phyloP scores from a whole-genome alignment of 2,113 vertebrate species.

The Danio rerio region GRCz12tu NC_133194.1:4319501-4320000 shows the following conservation, averaged over 20 bases:
- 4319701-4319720: slow-evolving; percentile 94
- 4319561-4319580: no score
- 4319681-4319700: slow-evolving; percentile 91
- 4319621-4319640: slow-evolving; percentile 69
- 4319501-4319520: no score
- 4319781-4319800: no score
- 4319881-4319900: no score
- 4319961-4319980: slow-evolving; percentile 75
- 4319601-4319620: slow-evolving; percentile 65
- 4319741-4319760: slow-evolving; percentile 66
- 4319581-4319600: not conserved
- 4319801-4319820: no score
- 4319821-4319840: no score
- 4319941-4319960: not conserved
- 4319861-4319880: no score
- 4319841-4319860: no score
- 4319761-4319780: not conserved
- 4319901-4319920: no score
- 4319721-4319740: slow-evolving; percentile 96
- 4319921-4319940: no score
- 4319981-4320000: slow-evolving; percentile 78
- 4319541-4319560: no score
- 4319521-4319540: no score
- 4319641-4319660: slow-evolving; percentile 81
- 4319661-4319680: slow-evolving; percentile 83